Base-by-base conservation (phyloP, 2,797 vertebrate genomes). In the Poeciliopsis presidionis region DNA sequence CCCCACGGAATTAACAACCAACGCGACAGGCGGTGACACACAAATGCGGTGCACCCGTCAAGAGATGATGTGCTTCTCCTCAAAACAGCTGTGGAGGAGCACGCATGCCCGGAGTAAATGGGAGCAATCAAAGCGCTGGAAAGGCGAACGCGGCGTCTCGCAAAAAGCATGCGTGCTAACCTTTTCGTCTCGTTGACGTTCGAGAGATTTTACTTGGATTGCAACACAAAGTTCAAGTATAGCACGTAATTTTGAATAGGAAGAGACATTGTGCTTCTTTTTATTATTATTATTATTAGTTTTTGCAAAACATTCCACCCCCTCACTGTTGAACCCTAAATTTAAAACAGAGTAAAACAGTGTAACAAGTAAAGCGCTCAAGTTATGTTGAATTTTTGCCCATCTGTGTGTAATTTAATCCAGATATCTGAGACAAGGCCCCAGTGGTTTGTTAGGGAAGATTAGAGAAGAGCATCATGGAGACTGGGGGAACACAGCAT, bases 41-140 rank as follows among this genome's bases (percentile, higher is more conserved):
- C 93, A 94, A 90, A 82, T 93, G 92, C 43, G 49, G 70, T 76
- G 77, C 91, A 93, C 81, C 90, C 83, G 75, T 88, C 81, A 59
- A 85, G 49, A 74, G 76, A 86, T 87, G 85, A 92, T 84, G 81
- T 82, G 76, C 39, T 63, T 89, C 78, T 84, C 77, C 81, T 77
- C 76, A 46, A 39, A 83, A 86, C 90, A 92, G 87, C 89, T 93
- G 91, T 82, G 70, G 82, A 88, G 76, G 47, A 55, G 89, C 84
- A 92, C 59, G 73, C 72, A 80, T n/a, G 81, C 87, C 79, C 86
- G 81, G 69, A 91, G 81, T 82, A 86, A 91, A 85, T 71, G 16
- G 84, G 57, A 59, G 28, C 57, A 59, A 30, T 30, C 11, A 59
- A 30, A 30, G 25, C 3, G n/a, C 55, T 14, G n/a, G n/a, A 59